Evolutionary conservation across 2,113 vertebrate species (phyloP), one percentile per base, ranked within the genome.

Genomic region (Nothoprocta perdicaria): DNA sequence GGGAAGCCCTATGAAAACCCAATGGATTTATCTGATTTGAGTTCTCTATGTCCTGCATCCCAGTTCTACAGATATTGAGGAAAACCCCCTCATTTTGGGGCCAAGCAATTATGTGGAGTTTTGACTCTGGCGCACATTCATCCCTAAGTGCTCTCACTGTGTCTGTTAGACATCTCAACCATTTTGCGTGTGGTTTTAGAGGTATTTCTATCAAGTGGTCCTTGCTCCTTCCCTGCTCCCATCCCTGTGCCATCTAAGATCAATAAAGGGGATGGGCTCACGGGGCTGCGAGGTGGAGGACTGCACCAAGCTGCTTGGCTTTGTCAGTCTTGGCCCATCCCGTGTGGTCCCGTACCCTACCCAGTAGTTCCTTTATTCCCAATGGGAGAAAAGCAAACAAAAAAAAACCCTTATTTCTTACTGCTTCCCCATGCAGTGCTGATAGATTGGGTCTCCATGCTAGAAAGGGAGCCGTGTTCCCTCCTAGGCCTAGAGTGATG

Each of bases 401-500:
- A 48, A 48, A 48, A 92, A 90, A 94, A 72, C n/a, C 19, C 19
- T 18, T 23, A 8, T 87, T 94, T 94, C 87, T 14, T 71, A 83
- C 92, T 85, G 85, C 86, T 94, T 91, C 60, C 68, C 91, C 79
- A 8, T 85, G 94, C 93, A 90, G 66, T 5, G 7, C 95, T 96
- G 95, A 40, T 95, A 95, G 82, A 76, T 61, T 81, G 79, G 84
- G 65, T 86, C 84, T 78, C 89, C 45, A 12, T 76, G 81, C 79
- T 95, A 86, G 93, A 92, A 90, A 82, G 77, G 66, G 86, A 92
- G 86, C 74, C 22, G 6, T 29, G 4, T 58, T 85, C 89, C 95
- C 96, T 95, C 72, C 82, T 95, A 96, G 94, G 94, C 74, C 60
- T 93, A 94, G 88, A 92, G 81, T 41, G 46, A 93, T 96, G 77